These are phyloP conservation scores for Hydropotes inermis DNA, from an alignment of 2,113 vertebrate species.

Conservation along the genomic window DNA sequence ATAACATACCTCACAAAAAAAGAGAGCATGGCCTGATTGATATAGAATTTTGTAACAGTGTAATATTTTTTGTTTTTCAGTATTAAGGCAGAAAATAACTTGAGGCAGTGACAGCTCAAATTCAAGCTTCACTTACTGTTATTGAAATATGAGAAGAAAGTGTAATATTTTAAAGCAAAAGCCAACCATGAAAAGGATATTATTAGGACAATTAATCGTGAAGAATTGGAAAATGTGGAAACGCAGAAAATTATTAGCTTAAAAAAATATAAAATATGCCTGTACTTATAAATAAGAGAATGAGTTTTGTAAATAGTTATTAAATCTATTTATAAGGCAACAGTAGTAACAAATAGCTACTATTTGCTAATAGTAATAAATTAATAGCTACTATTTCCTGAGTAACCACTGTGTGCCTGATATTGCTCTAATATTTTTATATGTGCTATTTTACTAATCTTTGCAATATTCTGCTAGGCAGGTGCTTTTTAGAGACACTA, in stretches of 20 bases:
- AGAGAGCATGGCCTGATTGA: neutral
- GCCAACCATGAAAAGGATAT: neutral
- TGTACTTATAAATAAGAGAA: neutral
- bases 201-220: constrained; percentile 16
- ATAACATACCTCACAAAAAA: neutral
- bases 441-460: neutral
- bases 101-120: neutral
- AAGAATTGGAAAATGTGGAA: neutral
- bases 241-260: neutral
- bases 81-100: neutral
- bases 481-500: neutral
- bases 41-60: neutral
- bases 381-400: neutral
- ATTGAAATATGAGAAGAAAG: neutral
- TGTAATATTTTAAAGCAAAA: constrained; percentile 19
- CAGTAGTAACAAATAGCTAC: neutral
- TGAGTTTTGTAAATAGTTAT: neutral
- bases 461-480: neutral
- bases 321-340: neutral
- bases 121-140: neutral
- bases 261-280: neutral
- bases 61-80: neutral
- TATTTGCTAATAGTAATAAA: neutral
- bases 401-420: neutral
- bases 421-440: neutral